phyloP scores from a whole-genome alignment of 2,113 vertebrate species.

The Cygnus buccinator region DNA sequence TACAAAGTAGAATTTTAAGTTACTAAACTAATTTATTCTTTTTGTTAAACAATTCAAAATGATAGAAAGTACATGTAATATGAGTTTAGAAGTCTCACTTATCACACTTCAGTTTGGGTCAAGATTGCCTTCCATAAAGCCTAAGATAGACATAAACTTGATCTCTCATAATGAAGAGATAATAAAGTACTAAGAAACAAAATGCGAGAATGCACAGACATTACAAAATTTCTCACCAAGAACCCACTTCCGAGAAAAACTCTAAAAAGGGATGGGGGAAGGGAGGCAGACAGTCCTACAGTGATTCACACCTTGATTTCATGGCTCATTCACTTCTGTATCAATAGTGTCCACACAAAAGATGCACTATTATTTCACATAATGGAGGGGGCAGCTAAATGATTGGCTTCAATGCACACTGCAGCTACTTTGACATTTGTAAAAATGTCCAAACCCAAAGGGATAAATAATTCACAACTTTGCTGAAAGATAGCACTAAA shows the following conservation, averaged over 20 bases:
- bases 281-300: neutral
- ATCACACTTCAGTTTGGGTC: neutral
- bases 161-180: neutral
- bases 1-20: neutral
- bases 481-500: conserved; percentile 41
- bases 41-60: neutral
- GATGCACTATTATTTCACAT: conserved; percentile 23
- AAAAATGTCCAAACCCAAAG: conserved; percentile 43
- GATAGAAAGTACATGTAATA: neutral
- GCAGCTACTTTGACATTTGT: conserved; percentile 35
- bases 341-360: conserved; percentile 30
- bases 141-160: neutral
- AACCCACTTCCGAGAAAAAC: neutral
- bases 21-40: neutral
- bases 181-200: neutral
- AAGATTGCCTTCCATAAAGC: neutral
- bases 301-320: neutral
- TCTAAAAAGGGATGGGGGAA: neutral
- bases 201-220: neutral
- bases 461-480: conserved; percentile 71
- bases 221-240: neutral
- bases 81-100: neutral
- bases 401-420: conserved; percentile 13
- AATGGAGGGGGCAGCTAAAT: neutral
- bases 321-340: conserved; percentile 45